A percentile compares a stretch with the other conserved stretches of the same genome.
phyloP scores from a whole-genome alignment of 2,113 vertebrate genomes.

The Chlorodrepanis virens region DNA sequence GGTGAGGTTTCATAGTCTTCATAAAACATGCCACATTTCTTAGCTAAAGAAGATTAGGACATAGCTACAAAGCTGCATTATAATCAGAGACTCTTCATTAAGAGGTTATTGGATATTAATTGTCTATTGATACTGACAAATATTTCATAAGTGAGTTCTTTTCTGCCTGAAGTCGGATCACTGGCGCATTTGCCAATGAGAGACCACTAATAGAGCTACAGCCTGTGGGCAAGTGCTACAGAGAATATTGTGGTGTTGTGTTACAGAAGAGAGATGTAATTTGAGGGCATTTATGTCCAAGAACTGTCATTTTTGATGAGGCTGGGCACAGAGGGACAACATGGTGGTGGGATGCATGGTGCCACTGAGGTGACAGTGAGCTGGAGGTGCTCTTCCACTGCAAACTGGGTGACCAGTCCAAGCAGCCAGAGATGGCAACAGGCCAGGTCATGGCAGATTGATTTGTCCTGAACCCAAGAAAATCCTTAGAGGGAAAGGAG shows the following conservation, averaged over 20 bases:
- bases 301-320: neutral
- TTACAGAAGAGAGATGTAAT: neutral
- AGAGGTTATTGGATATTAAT: neutral
- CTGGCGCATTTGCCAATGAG: neutral
- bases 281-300: neutral
- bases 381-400: neutral
- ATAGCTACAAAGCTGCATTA: neutral
- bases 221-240: neutral
- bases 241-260: neutral
- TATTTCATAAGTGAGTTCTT: neutral
- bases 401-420: neutral
- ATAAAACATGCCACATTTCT: neutral
- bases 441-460: neutral
- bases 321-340: neutral
- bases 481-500: neutral
- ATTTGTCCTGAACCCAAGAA: neutral
- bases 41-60: neutral
- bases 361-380: neutral
- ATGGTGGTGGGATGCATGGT: rapidly evolving
- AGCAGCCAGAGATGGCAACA: neutral
- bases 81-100: neutral
- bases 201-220: neutral
- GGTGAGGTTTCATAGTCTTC: neutral
- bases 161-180: neutral
- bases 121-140: neutral